Conservation (phyloP, 2,113 vertebrate genomes). For the Excalfactoria chinensis region DNA sequence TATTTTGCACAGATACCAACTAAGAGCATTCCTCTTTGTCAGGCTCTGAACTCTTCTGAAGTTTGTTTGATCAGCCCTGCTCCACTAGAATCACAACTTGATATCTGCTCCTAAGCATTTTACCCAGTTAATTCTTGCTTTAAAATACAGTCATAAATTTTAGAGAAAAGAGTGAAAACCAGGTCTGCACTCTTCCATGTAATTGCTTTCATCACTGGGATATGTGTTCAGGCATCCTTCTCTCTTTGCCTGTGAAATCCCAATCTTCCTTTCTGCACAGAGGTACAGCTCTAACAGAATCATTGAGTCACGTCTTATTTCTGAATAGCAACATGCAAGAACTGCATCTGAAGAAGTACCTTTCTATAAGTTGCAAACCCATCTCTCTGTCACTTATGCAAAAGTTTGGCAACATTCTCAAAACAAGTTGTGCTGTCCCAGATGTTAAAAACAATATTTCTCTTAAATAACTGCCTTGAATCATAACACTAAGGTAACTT, state of each 20-base stretch:
- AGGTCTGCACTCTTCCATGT: not conserved
- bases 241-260: not conserved
- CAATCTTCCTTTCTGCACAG: not conserved
- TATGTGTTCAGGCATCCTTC: not conserved
- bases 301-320: not conserved
- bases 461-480: not conserved
- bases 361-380: not conserved
- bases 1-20: not conserved
- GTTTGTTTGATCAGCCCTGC: not conserved
- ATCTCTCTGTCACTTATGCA: not conserved
- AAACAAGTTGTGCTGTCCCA: not conserved
- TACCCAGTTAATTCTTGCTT: not conserved
- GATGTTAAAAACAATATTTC: not conserved
- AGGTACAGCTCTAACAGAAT: not conserved
- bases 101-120: not conserved
- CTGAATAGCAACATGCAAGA: not conserved
- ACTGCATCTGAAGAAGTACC: not conserved
- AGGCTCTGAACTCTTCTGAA: not conserved
- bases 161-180: not conserved
- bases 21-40: not conserved
- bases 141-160: not conserved
- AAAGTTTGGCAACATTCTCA: not conserved
- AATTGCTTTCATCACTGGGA: not conserved
- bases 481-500: not conserved
- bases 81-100: not conserved